A percentile compares a stretch with the other conserved stretches of the same genome.
phyloP scores from a whole-genome alignment of 2,113 vertebrate genomes.

The Oncorhynchus gorbuscha region DNA sequence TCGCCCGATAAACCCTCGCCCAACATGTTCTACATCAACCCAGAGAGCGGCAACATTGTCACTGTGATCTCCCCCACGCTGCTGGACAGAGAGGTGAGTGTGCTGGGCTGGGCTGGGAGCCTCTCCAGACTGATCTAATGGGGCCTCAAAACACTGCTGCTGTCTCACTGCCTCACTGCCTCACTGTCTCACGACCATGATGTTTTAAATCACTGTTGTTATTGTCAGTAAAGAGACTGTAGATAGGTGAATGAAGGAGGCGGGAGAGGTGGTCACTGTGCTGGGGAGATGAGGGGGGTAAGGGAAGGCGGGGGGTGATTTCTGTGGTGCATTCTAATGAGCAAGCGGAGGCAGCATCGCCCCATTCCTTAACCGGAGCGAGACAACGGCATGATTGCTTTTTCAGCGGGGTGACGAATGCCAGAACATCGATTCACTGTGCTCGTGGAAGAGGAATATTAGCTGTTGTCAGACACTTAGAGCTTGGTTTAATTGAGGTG shows the following conservation, averaged over 20 bases:
- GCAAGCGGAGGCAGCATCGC: conserved; percentile 22
- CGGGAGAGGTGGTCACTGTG: not conserved
- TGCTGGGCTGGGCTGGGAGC: no score
- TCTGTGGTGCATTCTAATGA: conserved; percentile 39
- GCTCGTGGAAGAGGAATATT: conserved; percentile 74
- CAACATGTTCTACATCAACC: conserved; percentile 98
- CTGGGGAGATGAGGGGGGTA: not conserved
- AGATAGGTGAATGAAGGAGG: no score
- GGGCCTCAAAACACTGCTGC: no score
- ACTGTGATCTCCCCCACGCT: conserved; percentile 87
- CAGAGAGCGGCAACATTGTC: conserved; percentile 93
- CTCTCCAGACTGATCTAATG: no score
- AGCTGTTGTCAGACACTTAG: conserved; percentile 78
- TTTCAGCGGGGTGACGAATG: conserved; percentile 69
- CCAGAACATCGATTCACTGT: conserved; percentile 74
- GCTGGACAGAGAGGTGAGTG: conserved; percentile 90
- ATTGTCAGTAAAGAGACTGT: no score
- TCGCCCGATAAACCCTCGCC: conserved; percentile 91
- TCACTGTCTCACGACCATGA: no score
- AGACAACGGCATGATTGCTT: conserved; percentile 76
- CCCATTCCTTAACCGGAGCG: conserved; percentile 49
- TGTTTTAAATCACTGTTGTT: no score
- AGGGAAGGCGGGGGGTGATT: not conserved
- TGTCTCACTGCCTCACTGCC: no score
- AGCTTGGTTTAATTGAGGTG: conserved; percentile 77